Percentiles rank a stretch among this genome's conserved stretches.
phyloP scores from a whole-genome alignment of 2,797 vertebrate genomes.

The Diplodus puntazzo region DNA sequence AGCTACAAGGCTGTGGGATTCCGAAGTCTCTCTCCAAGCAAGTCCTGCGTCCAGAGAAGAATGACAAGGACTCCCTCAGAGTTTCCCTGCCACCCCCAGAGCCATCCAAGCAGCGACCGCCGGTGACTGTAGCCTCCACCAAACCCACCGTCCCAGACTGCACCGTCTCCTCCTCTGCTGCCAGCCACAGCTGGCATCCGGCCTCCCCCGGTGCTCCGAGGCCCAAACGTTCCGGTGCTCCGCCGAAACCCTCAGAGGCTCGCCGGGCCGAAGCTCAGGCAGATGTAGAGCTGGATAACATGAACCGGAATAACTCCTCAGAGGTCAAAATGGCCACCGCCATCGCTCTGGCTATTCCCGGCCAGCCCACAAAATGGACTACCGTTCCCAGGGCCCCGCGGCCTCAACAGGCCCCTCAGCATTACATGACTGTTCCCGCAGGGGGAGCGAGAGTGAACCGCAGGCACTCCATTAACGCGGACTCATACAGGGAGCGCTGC shows the following conservation, averaged over 20 bases:
- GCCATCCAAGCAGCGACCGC: constrained; percentile 67
- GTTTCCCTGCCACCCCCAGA: constrained; percentile 79
- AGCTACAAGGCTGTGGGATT: constrained; percentile 89
- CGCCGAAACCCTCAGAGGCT: constrained; percentile 82
- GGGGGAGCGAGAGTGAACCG: constrained; percentile 88
- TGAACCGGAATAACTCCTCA: constrained; percentile 97
- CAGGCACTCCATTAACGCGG: constrained; percentile 90
- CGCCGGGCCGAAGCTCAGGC: constrained; percentile 83
- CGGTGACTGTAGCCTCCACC: constrained; percentile 46
- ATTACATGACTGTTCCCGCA: constrained; percentile 94
- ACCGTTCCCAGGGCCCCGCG: constrained; percentile 86
- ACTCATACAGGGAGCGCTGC: constrained; percentile 84
- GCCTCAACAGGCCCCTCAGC: constrained; percentile 84
- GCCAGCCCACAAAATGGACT: constrained; percentile 80
- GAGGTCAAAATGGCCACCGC: constrained; percentile 74
- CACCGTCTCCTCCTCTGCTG: constrained; percentile 91
- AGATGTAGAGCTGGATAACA: constrained; percentile 90
- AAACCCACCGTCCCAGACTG: constrained; percentile 92
- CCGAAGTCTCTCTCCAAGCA: constrained; percentile 94
- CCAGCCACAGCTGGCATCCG: constrained; percentile 93
- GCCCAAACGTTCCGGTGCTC: constrained; percentile 87
- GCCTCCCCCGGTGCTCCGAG: constrained; percentile 88
- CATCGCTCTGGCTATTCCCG: constrained; percentile 74
- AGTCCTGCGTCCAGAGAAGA: constrained; percentile 89
- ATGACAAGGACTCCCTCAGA: constrained; percentile 87